Evolutionary conservation across 1,140 invertebrate species (phyloP).

Genomic region (Gonatopus flavifemur): DNA sequence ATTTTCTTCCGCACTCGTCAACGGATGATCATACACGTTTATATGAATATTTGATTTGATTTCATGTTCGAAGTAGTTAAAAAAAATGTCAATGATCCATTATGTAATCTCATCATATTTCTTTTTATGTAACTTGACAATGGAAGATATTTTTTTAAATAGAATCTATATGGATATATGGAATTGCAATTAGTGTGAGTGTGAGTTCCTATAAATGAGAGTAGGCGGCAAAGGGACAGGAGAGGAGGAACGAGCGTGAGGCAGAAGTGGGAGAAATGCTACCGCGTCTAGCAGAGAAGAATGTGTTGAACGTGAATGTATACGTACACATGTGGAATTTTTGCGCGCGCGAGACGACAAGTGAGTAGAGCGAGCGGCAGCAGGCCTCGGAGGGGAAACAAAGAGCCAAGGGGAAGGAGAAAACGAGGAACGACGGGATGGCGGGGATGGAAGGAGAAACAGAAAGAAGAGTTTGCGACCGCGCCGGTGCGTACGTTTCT

Average conservation of each 20-base stretch:
- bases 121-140: too few relatives aligned
- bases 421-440: background rate
- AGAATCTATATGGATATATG: too few relatives aligned
- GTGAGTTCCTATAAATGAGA: background rate
- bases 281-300: too few relatives aligned
- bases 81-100: too few relatives aligned
- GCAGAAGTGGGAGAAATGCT: background rate
- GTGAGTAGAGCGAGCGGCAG: background rate
- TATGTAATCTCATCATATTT: too few relatives aligned
- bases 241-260: background rate
- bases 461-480: constrained; percentile 11
- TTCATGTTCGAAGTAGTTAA: too few relatives aligned
- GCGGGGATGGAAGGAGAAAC: background rate
- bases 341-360: background rate
- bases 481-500: constrained; percentile 29
- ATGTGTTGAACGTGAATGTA: background rate
- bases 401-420: constrained; percentile 1
- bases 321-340: background rate
- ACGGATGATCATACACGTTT: too few relatives aligned
- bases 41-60: too few relatives aligned
- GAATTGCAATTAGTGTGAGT: too few relatives aligned
- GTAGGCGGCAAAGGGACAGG: constrained; percentile 1
- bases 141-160: too few relatives aligned
- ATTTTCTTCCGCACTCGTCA: too few relatives aligned
- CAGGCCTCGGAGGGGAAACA: background rate